These are phyloP conservation scores for Actinemys pallida DNA, from an alignment of 2,113 vertebrate species.

Conservation along the genomic window DNA sequence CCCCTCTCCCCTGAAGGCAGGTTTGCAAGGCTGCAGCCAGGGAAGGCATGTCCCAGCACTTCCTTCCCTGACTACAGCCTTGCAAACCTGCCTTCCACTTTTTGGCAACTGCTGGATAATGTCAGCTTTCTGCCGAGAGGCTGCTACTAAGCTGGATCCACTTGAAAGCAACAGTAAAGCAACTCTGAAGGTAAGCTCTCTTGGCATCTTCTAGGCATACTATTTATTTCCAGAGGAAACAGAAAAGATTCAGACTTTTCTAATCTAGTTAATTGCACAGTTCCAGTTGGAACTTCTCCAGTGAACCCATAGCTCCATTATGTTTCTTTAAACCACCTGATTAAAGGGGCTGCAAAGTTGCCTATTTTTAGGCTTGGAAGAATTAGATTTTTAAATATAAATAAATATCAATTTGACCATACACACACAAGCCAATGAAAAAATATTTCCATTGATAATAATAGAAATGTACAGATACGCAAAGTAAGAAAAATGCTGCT, in stretches of 20 bases:
- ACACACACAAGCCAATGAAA: not conserved
- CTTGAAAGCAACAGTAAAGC: not conserved
- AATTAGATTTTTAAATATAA: not conserved
- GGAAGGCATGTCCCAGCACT: not conserved
- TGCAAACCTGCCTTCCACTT: not conserved
- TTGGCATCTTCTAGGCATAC: not conserved
- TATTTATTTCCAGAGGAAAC: conserved; percentile 14
- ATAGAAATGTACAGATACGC: not conserved
- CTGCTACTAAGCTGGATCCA: not conserved
- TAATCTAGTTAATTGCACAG: not conserved
- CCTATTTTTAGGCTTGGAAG: not conserved
- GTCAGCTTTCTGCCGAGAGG: not conserved
- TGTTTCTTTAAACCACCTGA: not conserved
- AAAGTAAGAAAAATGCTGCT: not conserved
- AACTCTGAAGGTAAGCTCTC: not conserved
- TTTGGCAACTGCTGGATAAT: not conserved
- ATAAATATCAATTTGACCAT: not conserved
- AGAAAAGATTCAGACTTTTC: not conserved
- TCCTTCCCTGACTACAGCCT: not conserved
- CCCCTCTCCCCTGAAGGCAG: not conserved
- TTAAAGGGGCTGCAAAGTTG: not conserved
- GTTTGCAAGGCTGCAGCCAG: not conserved
- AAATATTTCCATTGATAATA: not conserved
- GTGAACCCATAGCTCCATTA: not conserved
- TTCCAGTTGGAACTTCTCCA: conserved; percentile 18